phyloP scores from a whole-genome alignment of 2,113 vertebrate genomes.

The Ictalurus furcatus region DNA sequence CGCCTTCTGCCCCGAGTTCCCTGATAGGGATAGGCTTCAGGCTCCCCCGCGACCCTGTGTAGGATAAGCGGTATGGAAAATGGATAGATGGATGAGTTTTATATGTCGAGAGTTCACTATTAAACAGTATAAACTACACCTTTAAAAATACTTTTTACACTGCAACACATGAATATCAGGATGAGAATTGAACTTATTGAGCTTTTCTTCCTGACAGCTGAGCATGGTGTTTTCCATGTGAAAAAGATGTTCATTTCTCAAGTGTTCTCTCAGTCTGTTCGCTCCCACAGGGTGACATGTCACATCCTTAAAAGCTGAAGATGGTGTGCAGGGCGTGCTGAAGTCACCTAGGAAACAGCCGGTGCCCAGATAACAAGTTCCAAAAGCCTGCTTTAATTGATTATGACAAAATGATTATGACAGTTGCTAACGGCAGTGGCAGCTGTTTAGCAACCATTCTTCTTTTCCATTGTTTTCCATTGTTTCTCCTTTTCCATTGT shows the following conservation, averaged over 20 bases:
- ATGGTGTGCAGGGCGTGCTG: neutral
- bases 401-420: slow-evolving; percentile 1
- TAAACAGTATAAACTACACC: neutral
- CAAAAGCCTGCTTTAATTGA: slow-evolving; percentile 11
- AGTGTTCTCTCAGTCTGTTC: slow-evolving; percentile 46
- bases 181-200: neutral
- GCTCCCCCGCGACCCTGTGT: too few species aligned
- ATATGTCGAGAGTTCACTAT: neutral
- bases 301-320: slow-evolving; percentile 47
- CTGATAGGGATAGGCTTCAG: too few species aligned
- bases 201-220: neutral
- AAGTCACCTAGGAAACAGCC: slow-evolving; percentile 1
- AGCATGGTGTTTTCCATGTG: slow-evolving; percentile 21
- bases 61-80: too few species aligned
- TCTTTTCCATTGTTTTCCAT: neutral
- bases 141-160: neutral
- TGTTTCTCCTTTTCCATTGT: neutral
- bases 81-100: neutral
- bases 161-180: neutral
- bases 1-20: too few species aligned
- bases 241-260: slow-evolving; percentile 32
- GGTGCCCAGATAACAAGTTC: neutral
- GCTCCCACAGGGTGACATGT: slow-evolving; percentile 47
- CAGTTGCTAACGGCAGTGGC: too few species aligned
- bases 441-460: neutral